Percentiles rank a stretch among this genome's conserved stretches.
phyloP scores from a whole-genome alignment of 1,140 invertebrate species.

The Theocolax elegans region DNA sequence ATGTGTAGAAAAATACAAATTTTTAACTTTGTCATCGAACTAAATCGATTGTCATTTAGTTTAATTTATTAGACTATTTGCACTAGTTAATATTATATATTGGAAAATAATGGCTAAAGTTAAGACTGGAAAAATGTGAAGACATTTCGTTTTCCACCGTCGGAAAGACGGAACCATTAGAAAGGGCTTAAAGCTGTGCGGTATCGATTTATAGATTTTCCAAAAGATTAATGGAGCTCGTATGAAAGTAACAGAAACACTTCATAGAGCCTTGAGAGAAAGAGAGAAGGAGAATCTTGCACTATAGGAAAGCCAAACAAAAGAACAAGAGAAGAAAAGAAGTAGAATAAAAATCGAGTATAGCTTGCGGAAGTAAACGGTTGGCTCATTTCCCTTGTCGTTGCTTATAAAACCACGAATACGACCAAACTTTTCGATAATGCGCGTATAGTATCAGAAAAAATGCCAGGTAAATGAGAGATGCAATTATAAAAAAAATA shows the following conservation, averaged over 20 bases:
- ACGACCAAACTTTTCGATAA: conserved; percentile 56
- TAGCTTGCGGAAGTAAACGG: not conserved
- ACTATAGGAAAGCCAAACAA: conserved; percentile 26
- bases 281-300: conserved; percentile 12
- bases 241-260: conserved; percentile 25
- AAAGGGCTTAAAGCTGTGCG: conserved; percentile 11
- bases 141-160: conserved; percentile 5
- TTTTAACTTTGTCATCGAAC: too few relatives aligned
- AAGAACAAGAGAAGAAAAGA: conserved; percentile 27
- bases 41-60: too few relatives aligned
- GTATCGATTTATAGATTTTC: conserved; percentile 37
- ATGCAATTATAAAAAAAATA: too few relatives aligned
- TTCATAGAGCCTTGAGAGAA: not conserved
- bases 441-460: too few relatives aligned
- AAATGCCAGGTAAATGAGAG: conserved; percentile 27
- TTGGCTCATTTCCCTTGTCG: conserved; percentile 38
- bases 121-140: not conserved
- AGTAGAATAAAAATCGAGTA: conserved; percentile 38
- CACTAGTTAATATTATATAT: not conserved
- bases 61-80: not conserved
- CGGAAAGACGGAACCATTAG: not conserved
- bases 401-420: conserved; percentile 40
- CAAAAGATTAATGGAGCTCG: conserved; percentile 23
- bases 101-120: conserved; percentile 24
- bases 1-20: too few relatives aligned